phyloP scores from a whole-genome alignment of 2,888 invertebrate species.

The Drosophila buzzatii region DNA sequence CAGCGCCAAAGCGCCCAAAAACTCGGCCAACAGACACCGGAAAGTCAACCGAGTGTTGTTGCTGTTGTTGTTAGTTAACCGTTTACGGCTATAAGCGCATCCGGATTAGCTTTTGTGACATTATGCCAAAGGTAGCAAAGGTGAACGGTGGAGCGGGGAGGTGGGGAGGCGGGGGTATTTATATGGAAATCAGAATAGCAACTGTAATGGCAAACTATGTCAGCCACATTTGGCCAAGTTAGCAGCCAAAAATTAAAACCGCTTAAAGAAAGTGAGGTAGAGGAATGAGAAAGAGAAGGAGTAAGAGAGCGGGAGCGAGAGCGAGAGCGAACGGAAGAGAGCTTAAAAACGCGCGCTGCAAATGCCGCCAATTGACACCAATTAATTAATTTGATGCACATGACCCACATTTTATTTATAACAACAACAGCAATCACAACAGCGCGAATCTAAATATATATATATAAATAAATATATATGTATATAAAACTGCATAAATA shows the following conservation, averaged over 20 bases:
- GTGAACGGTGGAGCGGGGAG: background rate
- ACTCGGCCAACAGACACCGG: constrained; percentile 51
- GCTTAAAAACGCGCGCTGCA: constrained; percentile 47
- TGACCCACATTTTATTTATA: constrained; percentile 78
- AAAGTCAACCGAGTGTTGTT: constrained; percentile 48
- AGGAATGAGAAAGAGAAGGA: constrained; percentile 10
- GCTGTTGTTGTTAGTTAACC: constrained; percentile 48
- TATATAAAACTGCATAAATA: constrained; percentile 21
- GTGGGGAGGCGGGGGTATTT: background rate
- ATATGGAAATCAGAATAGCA: constrained; percentile 49
- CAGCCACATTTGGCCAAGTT: constrained; percentile 52
- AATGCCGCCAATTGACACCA: constrained; percentile 74
- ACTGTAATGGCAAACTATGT: constrained; percentile 36
- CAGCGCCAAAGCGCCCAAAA: constrained; percentile 33
- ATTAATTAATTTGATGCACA: constrained; percentile 81
- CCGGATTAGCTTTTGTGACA: constrained; percentile 62
- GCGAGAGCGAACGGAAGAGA: constrained; percentile 3
- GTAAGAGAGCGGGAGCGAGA: background rate
- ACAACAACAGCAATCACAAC: constrained; percentile 49
- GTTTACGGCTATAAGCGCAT: constrained; percentile 71
- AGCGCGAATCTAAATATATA: constrained; percentile 44
- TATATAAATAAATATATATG: constrained; percentile 20
- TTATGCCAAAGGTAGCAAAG: background rate
- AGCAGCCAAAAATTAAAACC: constrained; percentile 27
- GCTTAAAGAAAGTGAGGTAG: constrained; percentile 46